Evolutionary conservation across 30 jellyfish, hydroid and myxozoan species (phyloP).

Genomic region (Aurelia coerulea): DNA sequence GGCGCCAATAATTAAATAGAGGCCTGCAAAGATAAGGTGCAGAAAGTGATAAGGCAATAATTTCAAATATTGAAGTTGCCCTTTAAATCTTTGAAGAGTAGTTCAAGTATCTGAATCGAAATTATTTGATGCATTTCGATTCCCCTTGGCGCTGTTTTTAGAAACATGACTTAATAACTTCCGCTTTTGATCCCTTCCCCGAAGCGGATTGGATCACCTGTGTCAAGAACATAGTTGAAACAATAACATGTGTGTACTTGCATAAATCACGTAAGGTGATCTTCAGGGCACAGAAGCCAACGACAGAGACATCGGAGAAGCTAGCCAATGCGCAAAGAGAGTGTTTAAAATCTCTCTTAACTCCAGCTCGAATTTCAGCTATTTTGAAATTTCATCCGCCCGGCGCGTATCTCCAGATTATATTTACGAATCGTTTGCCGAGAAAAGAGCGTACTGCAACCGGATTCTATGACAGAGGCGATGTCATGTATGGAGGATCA

Average conservation of each 20-base stretch:
- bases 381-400: slow-evolving; percentile 61
- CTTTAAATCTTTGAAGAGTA: too few relatives aligned
- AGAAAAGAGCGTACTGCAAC: slow-evolving; percentile 28
- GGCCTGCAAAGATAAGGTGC: too few relatives aligned
- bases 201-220: slow-evolving; percentile 63
- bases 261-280: slow-evolving; percentile 47
- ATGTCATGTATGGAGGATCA: slow-evolving; percentile 79
- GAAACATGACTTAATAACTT: slow-evolving; percentile 22
- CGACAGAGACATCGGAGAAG: slow-evolving; percentile 12
- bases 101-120: too few relatives aligned
- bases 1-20: too few relatives aligned
- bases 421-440: slow-evolving; percentile 16
- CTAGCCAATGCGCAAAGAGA: slow-evolving; percentile 34
- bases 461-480: slow-evolving; percentile 65
- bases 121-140: too few relatives aligned
- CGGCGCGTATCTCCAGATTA: slow-evolving; percentile 27
- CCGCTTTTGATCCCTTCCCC: slow-evolving; percentile 61
- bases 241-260: slow-evolving; percentile 52
- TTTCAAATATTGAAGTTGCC: too few relatives aligned
- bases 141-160: neutral
- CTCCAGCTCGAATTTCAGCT: slow-evolving; percentile 43
- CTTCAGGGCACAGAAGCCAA: neutral
- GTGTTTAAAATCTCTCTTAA: slow-evolving; percentile 19
- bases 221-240: slow-evolving; percentile 54
- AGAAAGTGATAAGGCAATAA: too few relatives aligned